These are phyloP conservation scores for Channa striata DNA, from an alignment of 2,797 vertebrate genomes.

Conservation along the genomic window DNA sequence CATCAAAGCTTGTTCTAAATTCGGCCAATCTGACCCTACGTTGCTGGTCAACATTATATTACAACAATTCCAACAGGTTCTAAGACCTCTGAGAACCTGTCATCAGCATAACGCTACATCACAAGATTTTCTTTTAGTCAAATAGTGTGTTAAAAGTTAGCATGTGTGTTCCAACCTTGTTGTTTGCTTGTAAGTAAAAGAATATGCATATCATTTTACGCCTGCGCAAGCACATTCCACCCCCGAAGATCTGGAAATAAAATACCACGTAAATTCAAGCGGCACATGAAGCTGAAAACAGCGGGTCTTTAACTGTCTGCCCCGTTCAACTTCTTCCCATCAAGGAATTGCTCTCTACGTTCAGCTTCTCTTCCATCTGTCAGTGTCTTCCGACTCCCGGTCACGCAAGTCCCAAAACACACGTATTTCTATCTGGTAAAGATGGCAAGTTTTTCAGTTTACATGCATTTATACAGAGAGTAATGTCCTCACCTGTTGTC, in stretches of 20 bases:
- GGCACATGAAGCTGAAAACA: accelerated
- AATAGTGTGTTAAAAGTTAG: neutral
- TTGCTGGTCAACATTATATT: neutral
- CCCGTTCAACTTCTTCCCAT: too few relatives aligned
- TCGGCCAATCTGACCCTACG: neutral
- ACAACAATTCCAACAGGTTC: neutral
- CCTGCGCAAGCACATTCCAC: neutral
- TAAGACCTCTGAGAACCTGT: neutral
- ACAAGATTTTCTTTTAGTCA: too few relatives aligned
- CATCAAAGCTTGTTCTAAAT: neutral
- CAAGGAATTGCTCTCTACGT: neutral
- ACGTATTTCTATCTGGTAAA: neutral
- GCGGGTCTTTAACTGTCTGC: neutral
- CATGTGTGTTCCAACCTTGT: too few relatives aligned
- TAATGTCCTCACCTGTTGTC: slow-evolving; percentile 50
- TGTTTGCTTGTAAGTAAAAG: neutral
- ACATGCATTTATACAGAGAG: neutral
- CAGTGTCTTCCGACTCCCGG: slow-evolving; percentile 18
- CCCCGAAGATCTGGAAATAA: neutral
- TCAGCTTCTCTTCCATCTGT: neutral
- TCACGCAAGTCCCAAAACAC: slow-evolving; percentile 1
- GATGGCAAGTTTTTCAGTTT: neutral
- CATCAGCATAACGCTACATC: neutral
- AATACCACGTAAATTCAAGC: neutral
- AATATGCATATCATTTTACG: neutral